Percentiles rank a stretch among this genome's conserved stretches.
phyloP scores from a whole-genome alignment of 2,888 invertebrate genomes.

The Ectemnius continuus region DNA sequence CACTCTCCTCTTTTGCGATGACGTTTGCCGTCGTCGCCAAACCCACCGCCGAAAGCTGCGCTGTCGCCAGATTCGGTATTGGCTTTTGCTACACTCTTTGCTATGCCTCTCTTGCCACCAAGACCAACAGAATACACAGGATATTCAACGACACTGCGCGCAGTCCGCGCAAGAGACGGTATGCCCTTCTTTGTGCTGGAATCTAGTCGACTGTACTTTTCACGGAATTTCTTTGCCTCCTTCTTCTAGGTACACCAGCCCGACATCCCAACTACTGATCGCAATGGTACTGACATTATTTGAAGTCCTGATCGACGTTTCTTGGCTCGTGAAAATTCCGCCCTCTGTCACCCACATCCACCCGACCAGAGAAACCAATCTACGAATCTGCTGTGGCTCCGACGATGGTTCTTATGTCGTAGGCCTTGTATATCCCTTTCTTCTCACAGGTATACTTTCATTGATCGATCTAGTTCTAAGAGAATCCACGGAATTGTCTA shows the following conservation, averaged over 20 bases:
- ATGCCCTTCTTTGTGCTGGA: conserved; percentile 16
- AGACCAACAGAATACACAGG: conserved; percentile 80
- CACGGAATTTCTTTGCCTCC: not conserved
- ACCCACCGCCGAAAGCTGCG: conserved; percentile 78
- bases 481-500: not conserved
- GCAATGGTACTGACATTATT: conserved; percentile 78
- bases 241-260: conserved; percentile 75
- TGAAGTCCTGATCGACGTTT: conserved; percentile 78
- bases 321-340: conserved; percentile 79
- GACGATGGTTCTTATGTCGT: conserved; percentile 79
- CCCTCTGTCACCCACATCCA: conserved; percentile 76
- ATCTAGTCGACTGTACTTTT: not conserved
- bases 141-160: conserved; percentile 78
- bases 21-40: conserved; percentile 80
- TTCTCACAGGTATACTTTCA: conserved; percentile 76
- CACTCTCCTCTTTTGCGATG: conserved; percentile 79
- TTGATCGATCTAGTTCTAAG: not conserved
- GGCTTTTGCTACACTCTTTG: conserved; percentile 80
- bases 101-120: conserved; percentile 80
- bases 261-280: conserved; percentile 79
- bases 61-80: conserved; percentile 79
- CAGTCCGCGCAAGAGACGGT: conserved; percentile 77
- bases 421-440: conserved; percentile 79
- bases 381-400: conserved; percentile 77
- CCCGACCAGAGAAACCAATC: conserved; percentile 72